Evolutionary conservation across 2,797 vertebrate genomes (phyloP).

Genomic region (Pseudotriccus pelzelni): DNA sequence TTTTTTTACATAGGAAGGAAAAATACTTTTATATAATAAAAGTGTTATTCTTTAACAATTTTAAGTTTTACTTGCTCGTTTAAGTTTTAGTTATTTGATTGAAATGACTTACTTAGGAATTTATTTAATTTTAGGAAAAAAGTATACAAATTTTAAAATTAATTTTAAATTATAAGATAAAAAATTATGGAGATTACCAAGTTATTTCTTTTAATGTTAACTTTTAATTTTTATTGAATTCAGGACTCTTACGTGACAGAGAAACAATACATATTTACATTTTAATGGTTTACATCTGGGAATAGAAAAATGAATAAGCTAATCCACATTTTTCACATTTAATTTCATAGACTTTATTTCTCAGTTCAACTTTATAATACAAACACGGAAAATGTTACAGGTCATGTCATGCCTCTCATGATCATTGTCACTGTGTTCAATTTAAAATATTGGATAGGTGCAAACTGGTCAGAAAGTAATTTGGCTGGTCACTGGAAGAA

Average conservation of each 20-base stretch:
- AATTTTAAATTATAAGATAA: neutral
- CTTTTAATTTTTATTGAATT: neutral
- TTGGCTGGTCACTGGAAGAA: neutral
- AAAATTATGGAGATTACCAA: neutral
- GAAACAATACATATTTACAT: neutral
- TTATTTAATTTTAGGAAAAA: neutral
- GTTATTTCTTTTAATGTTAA: neutral
- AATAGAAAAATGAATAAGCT: neutral
- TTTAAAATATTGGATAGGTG: neutral
- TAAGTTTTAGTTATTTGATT: neutral
- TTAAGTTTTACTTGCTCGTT: neutral
- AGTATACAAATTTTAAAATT: neutral
- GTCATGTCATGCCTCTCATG: neutral
- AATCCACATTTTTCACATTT: neutral
- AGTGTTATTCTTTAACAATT: neutral
- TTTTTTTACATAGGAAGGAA: neutral
- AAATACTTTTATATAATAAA: neutral
- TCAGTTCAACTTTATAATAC: neutral
- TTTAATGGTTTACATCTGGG: rapidly evolving
- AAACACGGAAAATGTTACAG: neutral
- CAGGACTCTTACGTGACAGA: rapidly evolving
- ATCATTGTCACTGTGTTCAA: neutral
- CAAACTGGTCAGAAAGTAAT: neutral
- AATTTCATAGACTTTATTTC: neutral
- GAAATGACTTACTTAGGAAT: neutral